phyloP scores from a whole-genome alignment of 64 coral and sea anemone genomes.

The Stichodactyla mertensii region DNA sequence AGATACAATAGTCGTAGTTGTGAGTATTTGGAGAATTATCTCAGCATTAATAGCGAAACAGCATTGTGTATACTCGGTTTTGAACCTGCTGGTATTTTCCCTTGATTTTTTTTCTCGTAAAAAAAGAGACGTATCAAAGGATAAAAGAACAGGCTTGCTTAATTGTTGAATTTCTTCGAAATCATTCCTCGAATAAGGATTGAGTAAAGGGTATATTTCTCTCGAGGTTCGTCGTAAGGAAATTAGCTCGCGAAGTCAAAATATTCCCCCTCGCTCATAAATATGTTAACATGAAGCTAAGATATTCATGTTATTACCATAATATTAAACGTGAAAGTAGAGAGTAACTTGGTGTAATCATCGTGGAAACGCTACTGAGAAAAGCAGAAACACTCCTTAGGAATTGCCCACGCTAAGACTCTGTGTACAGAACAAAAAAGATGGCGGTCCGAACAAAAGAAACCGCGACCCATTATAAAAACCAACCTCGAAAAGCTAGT shows the following conservation, averaged over 20 bases:
- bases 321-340: conserved; percentile 19
- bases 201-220: background rate
- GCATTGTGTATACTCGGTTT: background rate
- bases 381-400: background rate
- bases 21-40: background rate
- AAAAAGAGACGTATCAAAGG: background rate
- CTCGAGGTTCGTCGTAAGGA: background rate
- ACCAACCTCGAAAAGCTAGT: background rate
- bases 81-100: conserved; percentile 1
- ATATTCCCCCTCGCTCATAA: conserved; percentile 35
- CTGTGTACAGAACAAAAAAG: background rate
- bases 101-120: background rate
- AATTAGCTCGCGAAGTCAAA: conserved; percentile 50
- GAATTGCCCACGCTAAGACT: conserved; percentile 1
- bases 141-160: background rate
- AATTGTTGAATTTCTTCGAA: background rate
- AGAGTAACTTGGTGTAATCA: background rate
- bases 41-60: background rate
- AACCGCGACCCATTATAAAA: background rate
- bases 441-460: background rate
- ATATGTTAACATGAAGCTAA: conserved; percentile 61
- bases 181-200: background rate
- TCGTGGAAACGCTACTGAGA: background rate
- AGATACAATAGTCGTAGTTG: background rate
- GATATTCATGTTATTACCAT: conserved; percentile 72